Percentiles rank a stretch among this genome's conserved stretches.
Evolutionary conservation across 2,113 vertebrate genomes (phyloP).

Genomic region (Tinamus guttatus): DNA sequence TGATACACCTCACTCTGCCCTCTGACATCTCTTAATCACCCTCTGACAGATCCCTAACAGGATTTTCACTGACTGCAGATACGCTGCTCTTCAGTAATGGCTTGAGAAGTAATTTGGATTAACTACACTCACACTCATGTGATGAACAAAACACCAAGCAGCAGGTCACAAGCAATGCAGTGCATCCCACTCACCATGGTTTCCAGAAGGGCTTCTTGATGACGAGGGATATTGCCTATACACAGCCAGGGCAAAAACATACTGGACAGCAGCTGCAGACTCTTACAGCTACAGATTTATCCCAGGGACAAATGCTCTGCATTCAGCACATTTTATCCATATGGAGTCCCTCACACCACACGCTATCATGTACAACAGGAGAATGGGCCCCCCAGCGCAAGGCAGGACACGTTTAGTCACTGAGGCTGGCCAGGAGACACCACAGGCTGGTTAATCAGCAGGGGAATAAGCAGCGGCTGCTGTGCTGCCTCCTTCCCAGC

Average conservation of each 20-base stretch:
- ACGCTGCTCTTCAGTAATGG: slow-evolving; percentile 1
- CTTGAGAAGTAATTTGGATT: slow-evolving; percentile 10
- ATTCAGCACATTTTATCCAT: background rate
- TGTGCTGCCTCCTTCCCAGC: background rate
- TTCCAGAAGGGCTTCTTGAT: background rate
- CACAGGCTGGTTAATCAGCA: background rate
- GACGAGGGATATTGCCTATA: background rate
- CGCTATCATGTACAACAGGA: background rate
- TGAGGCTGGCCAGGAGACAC: background rate
- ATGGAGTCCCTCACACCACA: background rate
- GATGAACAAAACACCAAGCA: background rate
- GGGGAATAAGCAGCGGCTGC: background rate
- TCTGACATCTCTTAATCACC: slow-evolving; percentile 66
- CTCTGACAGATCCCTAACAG: slow-evolving; percentile 55
- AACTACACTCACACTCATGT: background rate
- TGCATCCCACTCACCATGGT: background rate
- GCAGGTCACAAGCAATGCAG: background rate
- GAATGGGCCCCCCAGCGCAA: background rate
- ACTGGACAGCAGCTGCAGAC: fast-evolving
- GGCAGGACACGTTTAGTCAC: too few species aligned
- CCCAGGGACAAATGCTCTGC: background rate
- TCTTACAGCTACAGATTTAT: background rate
- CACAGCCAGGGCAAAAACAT: background rate
- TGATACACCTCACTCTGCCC: slow-evolving; percentile 51
- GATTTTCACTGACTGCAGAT: slow-evolving; percentile 13